A percentile compares a stretch with the other conserved stretches of the same genome.
Conservation (phyloP, 2,797 vertebrate species). For the Microctenopoma stevenorrisi region DNA sequence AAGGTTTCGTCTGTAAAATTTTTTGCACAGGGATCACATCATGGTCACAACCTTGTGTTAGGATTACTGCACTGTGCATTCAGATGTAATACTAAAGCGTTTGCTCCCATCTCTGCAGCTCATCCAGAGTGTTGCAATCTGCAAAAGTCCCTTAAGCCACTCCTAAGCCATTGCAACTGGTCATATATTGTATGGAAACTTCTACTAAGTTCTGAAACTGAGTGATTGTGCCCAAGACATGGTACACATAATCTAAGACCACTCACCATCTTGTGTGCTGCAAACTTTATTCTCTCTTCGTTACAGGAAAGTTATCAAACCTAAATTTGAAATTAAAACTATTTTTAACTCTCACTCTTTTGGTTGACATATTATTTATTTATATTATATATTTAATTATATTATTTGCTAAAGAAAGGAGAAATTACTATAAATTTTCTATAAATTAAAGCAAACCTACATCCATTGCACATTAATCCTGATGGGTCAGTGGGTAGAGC, state of each 20-base stretch:
- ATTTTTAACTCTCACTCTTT: not conserved
- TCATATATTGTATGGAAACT: constrained; percentile 1
- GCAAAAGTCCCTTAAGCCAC: constrained; percentile 34
- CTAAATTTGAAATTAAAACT: not conserved
- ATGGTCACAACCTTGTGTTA: constrained; percentile 30
- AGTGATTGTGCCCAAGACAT: constrained; percentile 8
- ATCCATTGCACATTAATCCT: too few relatives aligned
- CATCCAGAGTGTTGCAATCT: constrained; percentile 22
- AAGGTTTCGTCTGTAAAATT: constrained; percentile 15
- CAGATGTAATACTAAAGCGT: constrained; percentile 42
- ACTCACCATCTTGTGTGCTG: constrained; percentile 11
- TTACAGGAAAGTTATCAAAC: not conserved
- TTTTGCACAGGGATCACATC: constrained; percentile 30
- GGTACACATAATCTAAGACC: constrained; percentile 13
- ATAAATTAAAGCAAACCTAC: not conserved
- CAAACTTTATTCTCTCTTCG: not conserved
- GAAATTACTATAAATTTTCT: not conserved
- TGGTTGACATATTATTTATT: not conserved
- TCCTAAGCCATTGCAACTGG: constrained; percentile 18
- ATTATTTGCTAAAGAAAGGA: not conserved
- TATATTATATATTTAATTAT: too few relatives aligned
- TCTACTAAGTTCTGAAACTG: not conserved
- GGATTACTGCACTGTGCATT: constrained; percentile 32
- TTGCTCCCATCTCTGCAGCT: constrained; percentile 32
- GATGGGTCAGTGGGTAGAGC: too few relatives aligned